These are phyloP conservation scores for Drosophila mojavensis DNA, from an alignment of 1,140 invertebrate species.

Conservation along the genomic window DNA sequence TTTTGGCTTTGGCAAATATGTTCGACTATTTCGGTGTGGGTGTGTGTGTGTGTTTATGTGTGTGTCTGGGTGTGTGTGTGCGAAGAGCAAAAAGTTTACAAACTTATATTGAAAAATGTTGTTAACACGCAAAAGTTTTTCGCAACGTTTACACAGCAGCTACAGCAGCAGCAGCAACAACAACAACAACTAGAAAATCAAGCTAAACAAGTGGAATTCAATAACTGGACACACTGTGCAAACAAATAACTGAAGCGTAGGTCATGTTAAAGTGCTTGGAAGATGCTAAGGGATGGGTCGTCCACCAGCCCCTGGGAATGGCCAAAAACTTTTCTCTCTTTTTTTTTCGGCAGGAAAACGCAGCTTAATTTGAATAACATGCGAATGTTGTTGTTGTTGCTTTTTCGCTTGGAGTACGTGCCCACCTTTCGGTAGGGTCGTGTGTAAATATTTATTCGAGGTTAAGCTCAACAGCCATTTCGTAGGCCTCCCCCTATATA, in stretches of 20 bases:
- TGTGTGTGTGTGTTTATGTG: slow-evolving; percentile 30
- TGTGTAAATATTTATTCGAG: slow-evolving; percentile 70
- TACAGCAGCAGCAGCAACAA: slow-evolving; percentile 38
- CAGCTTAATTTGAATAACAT: slow-evolving; percentile 67
- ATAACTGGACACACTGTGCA: slow-evolving; percentile 75
- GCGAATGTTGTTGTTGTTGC: slow-evolving; percentile 16
- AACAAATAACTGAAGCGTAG: slow-evolving; percentile 72
- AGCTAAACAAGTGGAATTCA: slow-evolving; percentile 79
- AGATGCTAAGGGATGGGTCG: slow-evolving; percentile 39
- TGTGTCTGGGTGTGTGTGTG: slow-evolving; percentile 45
- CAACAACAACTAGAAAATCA: slow-evolving; percentile 59
- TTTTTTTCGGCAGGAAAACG: background rate
- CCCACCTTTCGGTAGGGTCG: slow-evolving; percentile 44
- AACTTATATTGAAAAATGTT: slow-evolving; percentile 83
- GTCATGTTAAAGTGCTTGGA: slow-evolving; percentile 76
- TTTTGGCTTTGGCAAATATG: slow-evolving; percentile 73
- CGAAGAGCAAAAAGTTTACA: slow-evolving; percentile 71
- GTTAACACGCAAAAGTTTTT: slow-evolving; percentile 80
- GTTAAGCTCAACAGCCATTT: slow-evolving; percentile 58
- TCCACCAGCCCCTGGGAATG: background rate
- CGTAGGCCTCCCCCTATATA: slow-evolving; percentile 9
- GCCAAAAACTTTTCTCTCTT: background rate
- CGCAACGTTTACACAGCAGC: slow-evolving; percentile 75
- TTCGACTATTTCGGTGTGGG: slow-evolving; percentile 10
- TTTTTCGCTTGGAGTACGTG: slow-evolving; percentile 40